phyloP scores from a whole-genome alignment of 2,888 invertebrate species.

The Eristalis arbustorum region DNA sequence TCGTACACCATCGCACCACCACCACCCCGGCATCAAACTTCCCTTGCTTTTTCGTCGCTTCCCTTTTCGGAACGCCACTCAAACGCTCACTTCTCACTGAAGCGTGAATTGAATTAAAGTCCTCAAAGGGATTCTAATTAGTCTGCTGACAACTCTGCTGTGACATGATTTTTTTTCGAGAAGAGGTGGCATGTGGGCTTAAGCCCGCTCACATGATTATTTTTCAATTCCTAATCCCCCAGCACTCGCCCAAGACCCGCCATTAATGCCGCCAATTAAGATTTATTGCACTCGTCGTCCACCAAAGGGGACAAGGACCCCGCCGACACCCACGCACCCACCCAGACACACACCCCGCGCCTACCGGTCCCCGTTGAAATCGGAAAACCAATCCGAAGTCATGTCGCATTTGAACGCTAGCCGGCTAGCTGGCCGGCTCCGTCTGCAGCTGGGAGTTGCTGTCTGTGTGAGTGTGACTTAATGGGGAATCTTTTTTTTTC shows the following conservation, averaged over 20 bases:
- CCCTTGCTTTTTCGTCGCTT: neutral
- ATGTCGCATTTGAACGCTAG: neutral
- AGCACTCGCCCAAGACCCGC: neutral
- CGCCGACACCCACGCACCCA: neutral
- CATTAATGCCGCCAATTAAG: constrained; percentile 49
- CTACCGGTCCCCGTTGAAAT: neutral
- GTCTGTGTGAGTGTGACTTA: constrained; percentile 31
- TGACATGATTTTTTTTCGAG: neutral
- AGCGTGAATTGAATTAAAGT: neutral
- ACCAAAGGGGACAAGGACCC: constrained; percentile 41
- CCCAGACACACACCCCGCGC: neutral
- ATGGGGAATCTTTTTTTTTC: constrained; percentile 16
- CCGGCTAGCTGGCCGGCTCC: neutral
- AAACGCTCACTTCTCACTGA: neutral
- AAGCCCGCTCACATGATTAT: constrained; percentile 9
- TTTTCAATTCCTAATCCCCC: constrained; percentile 10
- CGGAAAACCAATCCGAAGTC: neutral
- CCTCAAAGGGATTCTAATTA: neutral
- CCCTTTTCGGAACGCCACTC: neutral
- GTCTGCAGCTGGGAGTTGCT: neutral
- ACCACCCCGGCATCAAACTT: neutral
- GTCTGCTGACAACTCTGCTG: constrained; percentile 8
- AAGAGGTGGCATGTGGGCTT: neutral
- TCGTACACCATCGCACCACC: neutral
- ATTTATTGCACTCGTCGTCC: constrained; percentile 56